Evolutionary conservation across 2,113 vertebrate genomes (phyloP).

Genomic region (Diadophis punctatus): DNA sequence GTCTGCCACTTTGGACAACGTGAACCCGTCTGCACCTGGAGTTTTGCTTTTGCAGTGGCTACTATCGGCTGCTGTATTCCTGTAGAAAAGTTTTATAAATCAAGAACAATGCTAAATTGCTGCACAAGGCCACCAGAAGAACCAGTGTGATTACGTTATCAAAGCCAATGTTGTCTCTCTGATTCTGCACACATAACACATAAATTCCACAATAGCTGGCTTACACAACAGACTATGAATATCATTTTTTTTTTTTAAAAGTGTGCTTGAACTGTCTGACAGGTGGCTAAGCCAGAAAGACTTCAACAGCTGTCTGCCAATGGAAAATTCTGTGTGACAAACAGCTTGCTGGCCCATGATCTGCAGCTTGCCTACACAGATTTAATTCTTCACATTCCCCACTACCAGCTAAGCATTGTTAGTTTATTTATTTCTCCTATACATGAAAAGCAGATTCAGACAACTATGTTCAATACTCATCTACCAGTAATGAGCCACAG

Average conservation of each 20-base stretch:
- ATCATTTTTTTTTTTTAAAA: background rate
- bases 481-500: background rate
- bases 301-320: background rate
- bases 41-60: background rate
- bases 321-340: background rate
- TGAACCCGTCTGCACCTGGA: background rate
- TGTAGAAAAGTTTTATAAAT: background rate
- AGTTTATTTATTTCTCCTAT: conserved; percentile 1
- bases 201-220: background rate
- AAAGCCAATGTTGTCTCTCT: background rate
- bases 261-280: conserved; percentile 11
- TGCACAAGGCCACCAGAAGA: background rate
- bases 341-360: conserved; percentile 12
- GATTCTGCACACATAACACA: background rate
- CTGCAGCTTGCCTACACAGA: background rate
- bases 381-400: background rate
- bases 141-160: background rate
- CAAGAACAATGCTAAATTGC: background rate
- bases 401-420: conserved; percentile 28
- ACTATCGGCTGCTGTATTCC: background rate
- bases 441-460: background rate
- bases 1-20: background rate
- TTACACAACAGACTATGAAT: background rate
- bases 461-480: background rate
- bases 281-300: conserved; percentile 18